These are phyloP conservation scores for Psophia crepitans DNA, from an alignment of 2,113 vertebrate genomes.

Conservation along the genomic window DNA sequence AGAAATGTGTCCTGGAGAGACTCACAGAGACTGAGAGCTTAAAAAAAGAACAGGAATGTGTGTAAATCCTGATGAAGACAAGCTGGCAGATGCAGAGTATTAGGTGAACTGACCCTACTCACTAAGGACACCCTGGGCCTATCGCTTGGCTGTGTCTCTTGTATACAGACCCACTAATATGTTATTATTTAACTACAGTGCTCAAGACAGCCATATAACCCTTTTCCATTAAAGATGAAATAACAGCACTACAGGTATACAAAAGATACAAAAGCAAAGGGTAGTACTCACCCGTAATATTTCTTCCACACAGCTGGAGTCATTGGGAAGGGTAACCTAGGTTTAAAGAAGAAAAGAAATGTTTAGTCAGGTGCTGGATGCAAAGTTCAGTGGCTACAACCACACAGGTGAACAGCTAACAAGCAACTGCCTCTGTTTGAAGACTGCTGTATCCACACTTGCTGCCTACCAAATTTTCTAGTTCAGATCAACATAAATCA, in stretches of 20 bases:
- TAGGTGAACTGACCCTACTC: background rate
- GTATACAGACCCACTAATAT: background rate
- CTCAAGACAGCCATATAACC: background rate
- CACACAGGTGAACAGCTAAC: background rate
- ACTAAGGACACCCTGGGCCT: background rate
- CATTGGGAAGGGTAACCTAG: constrained; percentile 90
- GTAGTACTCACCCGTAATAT: constrained; percentile 89
- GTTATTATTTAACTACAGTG: background rate
- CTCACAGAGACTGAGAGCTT: background rate
- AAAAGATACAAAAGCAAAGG: constrained; percentile 38
- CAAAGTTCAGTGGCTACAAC: background rate
- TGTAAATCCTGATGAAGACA: background rate
- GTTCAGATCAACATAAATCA: constrained; percentile 43
- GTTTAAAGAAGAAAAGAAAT: constrained; percentile 56
- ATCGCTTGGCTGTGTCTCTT: background rate
- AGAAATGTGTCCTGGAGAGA: background rate
- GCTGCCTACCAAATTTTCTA: constrained; percentile 10
- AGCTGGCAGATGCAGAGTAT: background rate
- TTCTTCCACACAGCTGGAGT: constrained; percentile 96
- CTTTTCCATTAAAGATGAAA: background rate
- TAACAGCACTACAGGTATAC: background rate
- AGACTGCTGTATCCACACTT: background rate
- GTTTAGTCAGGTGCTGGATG: constrained; percentile 23
- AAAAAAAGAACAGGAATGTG: background rate
- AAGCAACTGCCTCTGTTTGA: background rate